Percentiles rank a stretch among this genome's conserved stretches.
These are phyloP conservation scores for Morpho deidamia DNA, from an alignment of 2,888 invertebrate species.

Conservation along the genomic window DNA sequence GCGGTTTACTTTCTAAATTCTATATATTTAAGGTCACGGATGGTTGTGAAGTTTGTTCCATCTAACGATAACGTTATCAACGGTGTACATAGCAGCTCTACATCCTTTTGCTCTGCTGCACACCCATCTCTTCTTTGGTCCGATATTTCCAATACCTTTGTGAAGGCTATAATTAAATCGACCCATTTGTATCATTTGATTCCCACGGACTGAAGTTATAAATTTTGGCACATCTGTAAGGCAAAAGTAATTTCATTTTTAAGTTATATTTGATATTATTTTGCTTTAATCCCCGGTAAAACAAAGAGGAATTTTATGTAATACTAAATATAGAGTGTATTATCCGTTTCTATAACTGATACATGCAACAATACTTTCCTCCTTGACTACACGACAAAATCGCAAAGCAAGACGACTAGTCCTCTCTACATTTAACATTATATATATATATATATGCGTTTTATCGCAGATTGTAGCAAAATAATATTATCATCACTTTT, in stretches of 20 bases:
- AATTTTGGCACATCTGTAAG: background rate
- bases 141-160: constrained; percentile 5
- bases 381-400: too few species aligned
- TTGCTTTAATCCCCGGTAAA: too few species aligned
- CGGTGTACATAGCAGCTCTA: constrained; percentile 33
- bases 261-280: background rate
- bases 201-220: constrained; percentile 15
- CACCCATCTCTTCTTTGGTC: constrained; percentile 22
- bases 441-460: too few species aligned
- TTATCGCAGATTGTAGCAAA: too few species aligned
- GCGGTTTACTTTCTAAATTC: too few species aligned
- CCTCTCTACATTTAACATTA: too few species aligned
- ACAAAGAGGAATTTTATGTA: too few species aligned
- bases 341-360: too few species aligned
- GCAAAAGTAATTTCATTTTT: background rate
- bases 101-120: constrained; percentile 35
- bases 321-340: too few species aligned
- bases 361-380: too few species aligned
- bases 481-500: too few species aligned
- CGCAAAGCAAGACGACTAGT: too few species aligned
- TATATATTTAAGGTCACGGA: background rate
- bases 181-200: constrained; percentile 19
- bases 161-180: constrained; percentile 16
- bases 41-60: constrained; percentile 7
- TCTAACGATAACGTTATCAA: constrained; percentile 22